phyloP scores from a whole-genome alignment of 2,888 invertebrate genomes.

The Leptarthrus brevirostris region DNA sequence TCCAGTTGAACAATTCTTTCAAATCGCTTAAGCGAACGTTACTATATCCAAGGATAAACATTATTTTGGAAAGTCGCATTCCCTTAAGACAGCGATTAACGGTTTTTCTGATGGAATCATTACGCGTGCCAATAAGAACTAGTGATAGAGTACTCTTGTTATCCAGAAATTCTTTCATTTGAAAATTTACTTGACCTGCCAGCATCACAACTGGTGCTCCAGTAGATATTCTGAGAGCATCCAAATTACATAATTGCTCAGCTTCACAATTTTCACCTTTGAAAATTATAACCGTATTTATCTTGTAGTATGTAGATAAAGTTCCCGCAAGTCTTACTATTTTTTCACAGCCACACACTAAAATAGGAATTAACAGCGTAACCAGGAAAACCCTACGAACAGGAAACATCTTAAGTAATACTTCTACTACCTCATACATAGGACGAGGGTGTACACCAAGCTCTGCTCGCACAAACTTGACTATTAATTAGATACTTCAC shows the following conservation, averaged over 20 bases:
- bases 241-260: not conserved
- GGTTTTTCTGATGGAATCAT: not conserved
- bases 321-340: not conserved
- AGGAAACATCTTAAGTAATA: too few species aligned
- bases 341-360: too few species aligned
- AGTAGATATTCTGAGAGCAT: not conserved
- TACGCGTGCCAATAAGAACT: not conserved
- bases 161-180: not conserved
- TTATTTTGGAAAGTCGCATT: slow-evolving; percentile 12
- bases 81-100: not conserved
- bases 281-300: not conserved
- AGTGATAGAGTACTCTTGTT: not conserved
- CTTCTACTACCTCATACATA: too few species aligned
- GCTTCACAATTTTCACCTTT: not conserved
- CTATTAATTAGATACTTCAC: too few species aligned
- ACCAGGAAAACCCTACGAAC: too few species aligned
- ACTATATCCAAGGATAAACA: not conserved
- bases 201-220: not conserved
- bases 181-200: not conserved
- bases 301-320: not conserved
- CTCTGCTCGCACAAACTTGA: too few species aligned
- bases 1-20: not conserved
- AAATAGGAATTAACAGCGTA: too few species aligned
- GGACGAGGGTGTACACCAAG: too few species aligned
- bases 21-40: not conserved